Percentiles rank a stretch among this genome's conserved stretches.
phyloP scores from a whole-genome alignment of 2,113 vertebrate genomes.

The Verasper variegatus region DNA sequence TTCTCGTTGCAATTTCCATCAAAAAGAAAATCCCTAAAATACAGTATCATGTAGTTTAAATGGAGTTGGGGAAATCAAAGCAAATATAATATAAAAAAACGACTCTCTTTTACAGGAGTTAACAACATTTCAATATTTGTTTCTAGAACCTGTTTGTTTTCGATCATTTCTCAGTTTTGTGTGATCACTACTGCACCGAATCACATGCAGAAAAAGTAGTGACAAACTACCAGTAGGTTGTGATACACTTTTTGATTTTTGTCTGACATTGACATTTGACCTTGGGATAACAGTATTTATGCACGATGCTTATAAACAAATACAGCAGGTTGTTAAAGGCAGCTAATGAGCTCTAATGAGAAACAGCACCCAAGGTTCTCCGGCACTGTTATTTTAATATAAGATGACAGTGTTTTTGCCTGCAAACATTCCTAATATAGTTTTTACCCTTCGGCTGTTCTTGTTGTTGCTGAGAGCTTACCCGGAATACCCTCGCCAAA shows the following conservation, averaged over 20 bases:
- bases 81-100: neutral
- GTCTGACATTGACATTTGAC: conserved; percentile 15
- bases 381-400: conserved; percentile 32
- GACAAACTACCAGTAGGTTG: no score
- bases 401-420: conserved; percentile 31
- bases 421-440: conserved; percentile 40
- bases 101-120: no score
- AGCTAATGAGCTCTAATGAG: conserved; percentile 30
- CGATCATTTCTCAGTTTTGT: no score
- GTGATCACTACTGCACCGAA: no score
- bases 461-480: conserved; percentile 10
- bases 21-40: neutral
- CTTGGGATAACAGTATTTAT: neutral
- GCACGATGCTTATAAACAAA: conserved; percentile 5
- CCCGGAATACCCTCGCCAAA: conserved; percentile 3
- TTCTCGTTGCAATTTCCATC: neutral
- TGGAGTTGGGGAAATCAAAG: neutral
- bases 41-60: neutral
- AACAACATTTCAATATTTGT: neutral
- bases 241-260: neutral
- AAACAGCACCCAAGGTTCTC: conserved; percentile 18
- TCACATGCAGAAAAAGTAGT: no score
- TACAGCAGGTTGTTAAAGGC: conserved; percentile 29
- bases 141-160: neutral
- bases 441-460: conserved; percentile 24